phyloP scores from a whole-genome alignment of 2,797 vertebrate species.

The Amblyopsis hoosieri region DNA sequence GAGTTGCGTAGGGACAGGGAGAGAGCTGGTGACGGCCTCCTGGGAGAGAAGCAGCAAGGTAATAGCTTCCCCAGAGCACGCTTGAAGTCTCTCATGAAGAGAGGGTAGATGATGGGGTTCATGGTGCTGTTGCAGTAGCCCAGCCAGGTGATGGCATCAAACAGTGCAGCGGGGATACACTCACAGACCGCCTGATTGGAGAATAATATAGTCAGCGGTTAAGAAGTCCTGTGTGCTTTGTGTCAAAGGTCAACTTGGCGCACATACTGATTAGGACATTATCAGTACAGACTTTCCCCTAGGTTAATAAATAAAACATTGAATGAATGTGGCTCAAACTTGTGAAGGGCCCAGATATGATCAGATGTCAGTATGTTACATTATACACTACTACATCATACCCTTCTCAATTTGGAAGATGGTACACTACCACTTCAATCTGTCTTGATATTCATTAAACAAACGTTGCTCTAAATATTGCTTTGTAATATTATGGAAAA shows the following conservation, averaged over 20 bases:
- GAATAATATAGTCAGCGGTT: neutral
- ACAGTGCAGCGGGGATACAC: constrained; percentile 85
- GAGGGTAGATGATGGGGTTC: constrained; percentile 97
- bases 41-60: constrained; percentile 84
- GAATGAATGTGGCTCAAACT: too few relatives aligned
- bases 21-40: constrained; percentile 83
- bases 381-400: too few relatives aligned
- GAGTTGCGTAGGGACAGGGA: constrained; percentile 93
- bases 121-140: constrained; percentile 99
- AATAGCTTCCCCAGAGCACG: constrained; percentile 88
- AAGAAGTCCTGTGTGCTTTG: neutral
- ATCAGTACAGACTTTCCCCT: too few relatives aligned
- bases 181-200: constrained; percentile 86
- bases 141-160: constrained; percentile 94
- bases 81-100: constrained; percentile 99
- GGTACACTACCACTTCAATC: too few relatives aligned
- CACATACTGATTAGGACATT: too few relatives aligned
- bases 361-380: too few relatives aligned
- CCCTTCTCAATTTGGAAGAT: too few relatives aligned
- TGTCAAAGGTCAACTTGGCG: neutral
- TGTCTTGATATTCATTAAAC: too few relatives aligned
- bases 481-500: too few relatives aligned
- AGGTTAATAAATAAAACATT: too few relatives aligned
- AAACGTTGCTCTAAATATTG: too few relatives aligned
- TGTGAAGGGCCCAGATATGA: too few relatives aligned